Evolutionary conservation across 53 echinoderm and acorn worm species (phyloP).

Genomic region (Holothuria scabra): DNA sequence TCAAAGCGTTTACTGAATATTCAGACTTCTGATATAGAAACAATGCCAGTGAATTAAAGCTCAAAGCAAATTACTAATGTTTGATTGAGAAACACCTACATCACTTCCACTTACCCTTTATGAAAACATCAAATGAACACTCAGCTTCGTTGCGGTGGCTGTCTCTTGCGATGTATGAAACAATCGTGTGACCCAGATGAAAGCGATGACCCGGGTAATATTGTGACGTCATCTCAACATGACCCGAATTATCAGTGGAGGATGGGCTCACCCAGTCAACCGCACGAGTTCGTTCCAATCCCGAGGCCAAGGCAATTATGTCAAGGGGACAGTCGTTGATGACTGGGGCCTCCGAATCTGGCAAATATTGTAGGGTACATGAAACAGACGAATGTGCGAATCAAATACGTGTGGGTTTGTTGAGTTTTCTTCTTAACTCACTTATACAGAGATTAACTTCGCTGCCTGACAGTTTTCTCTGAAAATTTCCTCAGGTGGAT

Average conservation of each 20-base stretch:
- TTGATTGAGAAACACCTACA: too few relatives aligned
- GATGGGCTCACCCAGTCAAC: conserved; percentile 13
- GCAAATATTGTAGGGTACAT: too few relatives aligned
- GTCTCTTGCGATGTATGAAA: conserved; percentile 29
- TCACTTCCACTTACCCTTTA: neutral
- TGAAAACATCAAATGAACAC: neutral
- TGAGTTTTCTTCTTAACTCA: too few relatives aligned
- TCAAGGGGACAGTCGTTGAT: conserved; percentile 16
- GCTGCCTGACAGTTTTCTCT: too few relatives aligned
- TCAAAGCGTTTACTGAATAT: too few relatives aligned
- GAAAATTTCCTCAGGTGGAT: too few relatives aligned
- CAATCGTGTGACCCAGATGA: conserved; percentile 8
- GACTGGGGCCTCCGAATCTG: conserved; percentile 20
- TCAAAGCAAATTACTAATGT: too few relatives aligned
- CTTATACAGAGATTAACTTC: too few relatives aligned
- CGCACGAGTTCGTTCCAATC: neutral
- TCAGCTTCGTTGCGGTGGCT: conserved; percentile 11
- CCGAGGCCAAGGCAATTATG: neutral
- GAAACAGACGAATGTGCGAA: too few relatives aligned
- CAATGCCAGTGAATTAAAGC: too few relatives aligned
- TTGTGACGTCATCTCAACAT: conserved; percentile 41
- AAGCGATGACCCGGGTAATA: conserved; percentile 29
- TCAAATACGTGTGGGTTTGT: too few relatives aligned
- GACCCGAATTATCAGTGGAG: conserved; percentile 21
- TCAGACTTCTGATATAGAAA: too few relatives aligned